Evolutionary conservation across 2,888 invertebrate genomes (phyloP), one percentile per base, ranked within the genome.

Genomic region (Platypus cylindrus): DNA sequence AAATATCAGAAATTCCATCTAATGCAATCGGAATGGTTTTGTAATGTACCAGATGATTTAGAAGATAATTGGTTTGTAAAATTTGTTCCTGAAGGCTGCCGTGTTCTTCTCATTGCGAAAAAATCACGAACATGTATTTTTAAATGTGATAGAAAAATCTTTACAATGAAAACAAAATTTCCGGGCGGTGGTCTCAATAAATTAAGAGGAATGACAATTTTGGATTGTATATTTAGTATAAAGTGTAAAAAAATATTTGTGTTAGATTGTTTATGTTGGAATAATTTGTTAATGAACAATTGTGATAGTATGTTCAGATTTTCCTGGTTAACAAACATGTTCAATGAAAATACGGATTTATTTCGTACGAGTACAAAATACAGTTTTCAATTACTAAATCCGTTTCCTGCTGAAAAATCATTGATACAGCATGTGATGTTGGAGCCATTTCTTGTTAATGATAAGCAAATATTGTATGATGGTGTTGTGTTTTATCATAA

Each of bases 11-110:
- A 37, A 27, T 36, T 45, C 43, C 26, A 13, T 18, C 25, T 94
- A 5, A 94, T 94, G 84, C 55, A 82, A 38, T 93, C 94, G 0
- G 95, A 97, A 60, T 97, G 94, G 94, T 65, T 97, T 56, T 65
- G 80, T 1, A 86, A 94, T 46, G 73, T 80, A 36, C 97, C 97
- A 0, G 65, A 68, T 16, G 78, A 86, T 55, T 70, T 87, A 32
- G 55, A 66, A 38, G 65, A 71, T 3, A 73, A 77, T 30, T 89
- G 87, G 86, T 58, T 71, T 14, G 64, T 80, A 32, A 70, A 79
- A 30, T 73, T 85, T 0, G 89, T 87, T 55, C 95, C 97, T 0
- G 71, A 75, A 51, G 97, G 93, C 14, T 71, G 71, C 38, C 69
- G 97, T 35, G 73, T 75, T 49, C 65, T 97, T n/a, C 68, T 94